Evolutionary conservation across 2,113 vertebrate species (phyloP).

Genomic region (Anoura caudifer): DNA sequence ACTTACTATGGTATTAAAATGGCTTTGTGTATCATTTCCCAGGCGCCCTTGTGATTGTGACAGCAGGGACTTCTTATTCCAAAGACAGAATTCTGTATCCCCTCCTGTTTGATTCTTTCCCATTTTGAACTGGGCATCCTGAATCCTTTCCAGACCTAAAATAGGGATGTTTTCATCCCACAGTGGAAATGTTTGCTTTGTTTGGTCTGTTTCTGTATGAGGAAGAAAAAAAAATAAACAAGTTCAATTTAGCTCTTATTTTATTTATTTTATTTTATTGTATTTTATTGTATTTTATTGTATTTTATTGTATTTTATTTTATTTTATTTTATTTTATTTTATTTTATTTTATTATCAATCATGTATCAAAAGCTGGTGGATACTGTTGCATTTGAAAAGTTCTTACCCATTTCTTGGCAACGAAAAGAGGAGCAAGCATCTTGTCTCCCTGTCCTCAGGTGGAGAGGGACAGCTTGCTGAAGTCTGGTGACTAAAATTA

Average conservation of each 20-base stretch:
- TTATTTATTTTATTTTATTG: neutral
- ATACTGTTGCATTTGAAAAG: neutral
- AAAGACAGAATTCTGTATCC: neutral
- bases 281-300: neutral
- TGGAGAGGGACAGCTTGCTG: neutral
- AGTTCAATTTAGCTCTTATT: neutral
- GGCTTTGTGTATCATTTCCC: neutral
- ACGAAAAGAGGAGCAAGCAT: neutral
- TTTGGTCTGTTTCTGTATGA: neutral
- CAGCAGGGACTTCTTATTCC: neutral
- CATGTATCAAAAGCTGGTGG: neutral
- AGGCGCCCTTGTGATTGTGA: neutral
- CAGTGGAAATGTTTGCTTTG: neutral
- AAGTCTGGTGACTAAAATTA: conserved; percentile 12
- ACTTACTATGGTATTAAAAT: neutral
- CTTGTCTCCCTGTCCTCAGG: neutral
- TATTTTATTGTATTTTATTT: neutral
- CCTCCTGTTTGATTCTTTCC: neutral
- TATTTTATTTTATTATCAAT: neutral
- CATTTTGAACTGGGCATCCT: neutral
- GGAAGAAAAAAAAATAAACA: neutral
- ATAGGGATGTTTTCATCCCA: neutral
- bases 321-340: neutral
- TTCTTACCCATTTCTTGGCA: neutral
- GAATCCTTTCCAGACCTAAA: neutral